phyloP scores from a whole-genome alignment of 2,797 vertebrate genomes.

The Eospalax fontanierii region DNA sequence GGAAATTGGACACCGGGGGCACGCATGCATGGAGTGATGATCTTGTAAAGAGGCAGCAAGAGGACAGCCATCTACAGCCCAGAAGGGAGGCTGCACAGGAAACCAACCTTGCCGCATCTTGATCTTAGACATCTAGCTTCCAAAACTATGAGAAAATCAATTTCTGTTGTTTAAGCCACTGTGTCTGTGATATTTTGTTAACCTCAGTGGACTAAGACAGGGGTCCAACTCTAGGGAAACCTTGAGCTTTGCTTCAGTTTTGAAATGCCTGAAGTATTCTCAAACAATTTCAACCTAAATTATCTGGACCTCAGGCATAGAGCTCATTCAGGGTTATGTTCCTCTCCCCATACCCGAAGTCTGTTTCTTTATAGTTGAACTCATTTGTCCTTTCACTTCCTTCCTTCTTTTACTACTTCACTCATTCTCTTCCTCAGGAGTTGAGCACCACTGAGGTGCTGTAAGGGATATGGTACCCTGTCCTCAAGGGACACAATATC shows the following conservation, averaged over 20 bases:
- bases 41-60: slow-evolving; percentile 47
- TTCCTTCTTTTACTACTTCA: slow-evolving; percentile 29
- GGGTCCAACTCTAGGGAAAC: neutral
- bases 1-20: slow-evolving; percentile 34
- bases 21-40: slow-evolving; percentile 5
- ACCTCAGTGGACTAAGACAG: slow-evolving; percentile 4
- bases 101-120: neutral
- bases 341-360: neutral
- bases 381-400: slow-evolving; percentile 56
- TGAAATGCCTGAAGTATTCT: neutral
- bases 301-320: neutral
- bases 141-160: slow-evolving; percentile 27
- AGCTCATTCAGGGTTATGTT: neutral
- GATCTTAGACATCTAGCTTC: neutral
- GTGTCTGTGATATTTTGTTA: neutral
- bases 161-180: slow-evolving; percentile 31
- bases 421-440: neutral
- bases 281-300: neutral
- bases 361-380: slow-evolving; percentile 49
- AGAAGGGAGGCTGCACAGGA: neutral
- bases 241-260: neutral
- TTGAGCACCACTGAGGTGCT: neutral
- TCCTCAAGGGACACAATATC: slow-evolving; percentile 25
- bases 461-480: neutral
- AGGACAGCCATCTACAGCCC: neutral